Evolutionary conservation across 2,888 invertebrate species (phyloP), one percentile per base, ranked within the genome.

Genomic region (Diaphora mendica): DNA sequence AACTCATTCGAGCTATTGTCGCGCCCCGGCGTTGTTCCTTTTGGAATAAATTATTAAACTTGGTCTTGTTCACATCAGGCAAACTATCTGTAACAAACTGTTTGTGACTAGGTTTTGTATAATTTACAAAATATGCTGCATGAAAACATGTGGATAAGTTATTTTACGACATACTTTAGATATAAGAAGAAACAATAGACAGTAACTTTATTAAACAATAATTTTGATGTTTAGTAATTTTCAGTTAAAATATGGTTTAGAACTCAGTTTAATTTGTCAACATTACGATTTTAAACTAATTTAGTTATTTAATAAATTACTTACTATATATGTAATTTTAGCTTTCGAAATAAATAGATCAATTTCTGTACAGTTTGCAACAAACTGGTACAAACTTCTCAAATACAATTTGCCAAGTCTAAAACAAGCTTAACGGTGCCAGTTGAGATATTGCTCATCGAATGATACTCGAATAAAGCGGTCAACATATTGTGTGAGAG

Each of bases 1-100:
- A 71, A 68, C 68, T 64, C 68, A 68, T 55, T 44, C 64, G 17
- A 48, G 62, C 72, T 68, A 68, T 62, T 64, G 67, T 42, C 68
- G 33, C 35, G 42, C 33, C 62, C 26, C 48, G 20, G n/a, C 44
- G 44, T 42, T 26, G 30, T 62, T 62, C 62, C 23, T 30, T 42
- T 30, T 62, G 20, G 11, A 59, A 70, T 70, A 70, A 23, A 44
- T 62, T 70, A 69, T 30, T 62, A 30, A 26, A 70, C 62, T 30
- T 62, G 2, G 3, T 62, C 30, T 30, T 30, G 26, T 62, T 35
- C 26, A 68, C 13, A 71, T 26, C 35, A 17, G 23, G 17, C 39
- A n/a, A 15, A n/a, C 26, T 17, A 17, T 71, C 39, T 51, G 64
- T n/a, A 42, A 26, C n/a, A 30, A 62, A 44, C 30, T 20, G 30